Conservation (phyloP, 2,797 vertebrate species). For the Gambusia yucatana region DNA sequence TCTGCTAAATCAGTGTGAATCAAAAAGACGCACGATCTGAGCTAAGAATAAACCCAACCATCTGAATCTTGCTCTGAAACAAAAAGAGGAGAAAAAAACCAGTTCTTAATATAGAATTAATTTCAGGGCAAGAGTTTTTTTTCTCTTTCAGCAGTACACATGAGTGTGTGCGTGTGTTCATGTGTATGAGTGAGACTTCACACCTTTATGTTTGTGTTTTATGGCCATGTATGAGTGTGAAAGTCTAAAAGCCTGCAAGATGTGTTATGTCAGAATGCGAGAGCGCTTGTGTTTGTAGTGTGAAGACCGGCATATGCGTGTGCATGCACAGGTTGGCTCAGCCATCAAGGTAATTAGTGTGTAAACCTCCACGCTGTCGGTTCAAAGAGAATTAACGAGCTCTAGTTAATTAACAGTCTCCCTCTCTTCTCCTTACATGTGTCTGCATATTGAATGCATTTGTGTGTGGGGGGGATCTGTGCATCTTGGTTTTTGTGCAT, state of each 20-base stretch:
- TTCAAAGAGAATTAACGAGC: slow-evolving; percentile 85
- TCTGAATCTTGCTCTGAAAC: slow-evolving; percentile 44
- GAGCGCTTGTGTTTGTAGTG: slow-evolving; percentile 39
- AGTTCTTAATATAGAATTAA: slow-evolving; percentile 56
- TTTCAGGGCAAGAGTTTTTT: slow-evolving; percentile 14
- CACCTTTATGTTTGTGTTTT: slow-evolving; percentile 64
- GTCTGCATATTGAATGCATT: slow-evolving; percentile 79
- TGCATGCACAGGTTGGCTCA: slow-evolving; percentile 71
- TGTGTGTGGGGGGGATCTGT: slow-evolving; percentile 56
- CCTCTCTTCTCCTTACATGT: slow-evolving; percentile 78
- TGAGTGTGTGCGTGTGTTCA: slow-evolving; percentile 23
- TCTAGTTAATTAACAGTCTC: slow-evolving; percentile 84
- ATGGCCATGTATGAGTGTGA: slow-evolving; percentile 47
- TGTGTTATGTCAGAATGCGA: slow-evolving; percentile 67
- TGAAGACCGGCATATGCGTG: slow-evolving; percentile 39
- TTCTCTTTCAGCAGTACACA: background rate
- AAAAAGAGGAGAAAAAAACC: slow-evolving; percentile 15
- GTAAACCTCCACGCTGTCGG: slow-evolving; percentile 80
- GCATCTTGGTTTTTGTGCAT: slow-evolving; percentile 34
- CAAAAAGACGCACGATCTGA: slow-evolving; percentile 56
- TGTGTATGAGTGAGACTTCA: slow-evolving; percentile 55
- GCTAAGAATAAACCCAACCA: slow-evolving; percentile 60
- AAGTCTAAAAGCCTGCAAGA: slow-evolving; percentile 61
- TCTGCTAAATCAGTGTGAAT: slow-evolving; percentile 41
- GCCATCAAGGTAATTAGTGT: slow-evolving; percentile 83